Conservation (phyloP, 2,797 vertebrate genomes). For the Carcharodon carcharias region DNA sequence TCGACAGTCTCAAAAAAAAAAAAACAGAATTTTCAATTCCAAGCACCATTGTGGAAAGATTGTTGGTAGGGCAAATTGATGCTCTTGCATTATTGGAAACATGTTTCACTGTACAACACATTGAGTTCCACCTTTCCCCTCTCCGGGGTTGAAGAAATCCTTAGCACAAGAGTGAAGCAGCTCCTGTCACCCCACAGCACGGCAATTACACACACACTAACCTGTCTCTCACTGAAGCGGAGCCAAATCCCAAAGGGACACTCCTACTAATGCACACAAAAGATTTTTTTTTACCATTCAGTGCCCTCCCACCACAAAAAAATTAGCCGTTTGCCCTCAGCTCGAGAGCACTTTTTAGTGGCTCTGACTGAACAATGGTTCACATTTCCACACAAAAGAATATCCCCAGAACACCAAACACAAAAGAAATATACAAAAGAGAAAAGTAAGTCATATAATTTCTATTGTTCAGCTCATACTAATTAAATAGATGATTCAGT, state of each 20-base stretch:
- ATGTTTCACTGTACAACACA: neutral
- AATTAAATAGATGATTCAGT: neutral
- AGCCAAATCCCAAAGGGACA: neutral
- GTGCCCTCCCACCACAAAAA: neutral
- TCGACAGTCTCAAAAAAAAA: neutral
- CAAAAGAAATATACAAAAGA: neutral
- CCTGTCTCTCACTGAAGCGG: neutral
- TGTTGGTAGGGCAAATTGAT: neutral
- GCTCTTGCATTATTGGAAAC: too few species aligned
- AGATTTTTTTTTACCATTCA: neutral
- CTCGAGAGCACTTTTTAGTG: neutral
- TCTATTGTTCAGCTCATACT: neutral
- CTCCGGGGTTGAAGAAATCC: neutral
- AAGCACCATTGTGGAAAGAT: neutral
- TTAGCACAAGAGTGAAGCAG: neutral
- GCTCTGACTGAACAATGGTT: neutral
- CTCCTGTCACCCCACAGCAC: neutral
- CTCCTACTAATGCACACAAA: neutral
- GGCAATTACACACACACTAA: neutral
- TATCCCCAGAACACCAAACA: neutral
- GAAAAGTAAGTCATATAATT: neutral
- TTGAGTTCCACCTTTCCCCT: neutral
- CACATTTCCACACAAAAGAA: neutral
- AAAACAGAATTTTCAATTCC: slow-evolving; percentile 9
- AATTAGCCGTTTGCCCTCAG: neutral